A percentile compares a stretch with the other conserved stretches of the same genome.
Conservation (phyloP, 2,888 invertebrate genomes). For the Andrena chrysosceles region DNA sequence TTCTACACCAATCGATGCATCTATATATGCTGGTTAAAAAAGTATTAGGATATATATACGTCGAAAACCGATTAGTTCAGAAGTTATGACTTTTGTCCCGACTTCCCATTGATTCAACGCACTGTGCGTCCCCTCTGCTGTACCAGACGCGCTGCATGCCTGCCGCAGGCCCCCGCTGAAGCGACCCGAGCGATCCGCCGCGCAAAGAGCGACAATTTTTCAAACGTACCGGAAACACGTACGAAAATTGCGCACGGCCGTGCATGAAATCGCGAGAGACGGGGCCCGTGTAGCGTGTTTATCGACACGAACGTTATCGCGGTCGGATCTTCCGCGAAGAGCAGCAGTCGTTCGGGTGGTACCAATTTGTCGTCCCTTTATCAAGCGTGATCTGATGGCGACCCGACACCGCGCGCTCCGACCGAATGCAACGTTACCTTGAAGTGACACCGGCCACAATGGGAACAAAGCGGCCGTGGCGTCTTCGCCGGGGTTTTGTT, state of each 20-base stretch:
- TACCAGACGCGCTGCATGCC: neutral
- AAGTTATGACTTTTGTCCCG: no score
- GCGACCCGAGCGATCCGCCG: neutral
- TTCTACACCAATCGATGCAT: no score
- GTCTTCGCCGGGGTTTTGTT: conserved; percentile 81
- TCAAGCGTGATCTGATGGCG: conserved; percentile 84
- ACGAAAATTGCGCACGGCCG: conserved; percentile 53
- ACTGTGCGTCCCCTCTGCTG: no score
- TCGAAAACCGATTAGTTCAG: no score
- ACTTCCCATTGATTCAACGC: no score
- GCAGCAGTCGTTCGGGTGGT: conserved; percentile 83
- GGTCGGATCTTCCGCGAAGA: conserved; percentile 79
- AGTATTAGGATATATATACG: no score
- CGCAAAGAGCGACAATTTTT: conserved; percentile 38
- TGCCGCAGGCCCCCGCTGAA: neutral
- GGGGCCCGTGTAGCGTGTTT: conserved; percentile 77
- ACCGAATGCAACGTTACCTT: conserved; percentile 79
- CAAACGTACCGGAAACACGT: conserved; percentile 52
- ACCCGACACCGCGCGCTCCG: conserved; percentile 81
- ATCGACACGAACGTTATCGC: conserved; percentile 81
- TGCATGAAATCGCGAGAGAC: conserved; percentile 54
- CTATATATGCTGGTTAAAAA: no score
- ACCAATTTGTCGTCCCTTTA: conserved; percentile 84
- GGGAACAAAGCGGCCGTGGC: conserved; percentile 82
- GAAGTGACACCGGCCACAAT: conserved; percentile 84